These are phyloP conservation scores for Sebastes goodei DNA, from an alignment of 2,797 vertebrate genomes.

Conservation along the genomic window DNA sequence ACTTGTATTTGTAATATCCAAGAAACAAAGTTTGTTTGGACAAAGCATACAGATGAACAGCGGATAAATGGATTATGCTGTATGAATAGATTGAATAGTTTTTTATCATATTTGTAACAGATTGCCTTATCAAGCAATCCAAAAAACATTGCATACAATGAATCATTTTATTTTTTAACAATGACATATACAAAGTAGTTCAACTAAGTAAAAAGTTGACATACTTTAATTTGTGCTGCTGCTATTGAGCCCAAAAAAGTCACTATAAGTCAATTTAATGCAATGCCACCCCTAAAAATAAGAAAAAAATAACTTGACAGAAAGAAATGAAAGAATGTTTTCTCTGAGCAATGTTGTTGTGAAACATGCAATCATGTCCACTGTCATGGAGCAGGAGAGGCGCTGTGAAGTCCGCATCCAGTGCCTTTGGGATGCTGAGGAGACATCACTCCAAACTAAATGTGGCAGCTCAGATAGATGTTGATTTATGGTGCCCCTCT, in stretches of 20 bases:
- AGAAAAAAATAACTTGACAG: constrained; percentile 9
- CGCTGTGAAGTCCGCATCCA: constrained; percentile 54
- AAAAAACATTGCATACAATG: neutral
- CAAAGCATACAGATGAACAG: neutral
- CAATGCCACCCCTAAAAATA: neutral
- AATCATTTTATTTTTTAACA: neutral
- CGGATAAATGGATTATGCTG: neutral
- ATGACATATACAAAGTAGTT: neutral
- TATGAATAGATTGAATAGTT: neutral
- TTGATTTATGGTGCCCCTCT: constrained; percentile 78
- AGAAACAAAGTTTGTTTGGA: neutral
- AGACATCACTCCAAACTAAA: constrained; percentile 69
- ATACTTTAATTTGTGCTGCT: neutral
- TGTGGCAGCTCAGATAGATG: constrained; percentile 77
- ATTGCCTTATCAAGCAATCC: neutral
- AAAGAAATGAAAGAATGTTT: constrained; percentile 45
- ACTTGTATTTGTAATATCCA: neutral
- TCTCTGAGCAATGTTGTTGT: constrained; percentile 42
- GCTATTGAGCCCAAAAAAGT: neutral
- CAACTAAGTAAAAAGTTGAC: neutral
- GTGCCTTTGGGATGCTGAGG: constrained; percentile 55
- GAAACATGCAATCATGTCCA: constrained; percentile 58
- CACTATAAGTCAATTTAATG: neutral
- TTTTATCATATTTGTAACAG: neutral
- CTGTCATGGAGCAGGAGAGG: constrained; percentile 56